A percentile compares a stretch with the other conserved stretches of the same genome.
Conservation (phyloP, 2,888 invertebrate species). For the Eupsilia transversa region DNA sequence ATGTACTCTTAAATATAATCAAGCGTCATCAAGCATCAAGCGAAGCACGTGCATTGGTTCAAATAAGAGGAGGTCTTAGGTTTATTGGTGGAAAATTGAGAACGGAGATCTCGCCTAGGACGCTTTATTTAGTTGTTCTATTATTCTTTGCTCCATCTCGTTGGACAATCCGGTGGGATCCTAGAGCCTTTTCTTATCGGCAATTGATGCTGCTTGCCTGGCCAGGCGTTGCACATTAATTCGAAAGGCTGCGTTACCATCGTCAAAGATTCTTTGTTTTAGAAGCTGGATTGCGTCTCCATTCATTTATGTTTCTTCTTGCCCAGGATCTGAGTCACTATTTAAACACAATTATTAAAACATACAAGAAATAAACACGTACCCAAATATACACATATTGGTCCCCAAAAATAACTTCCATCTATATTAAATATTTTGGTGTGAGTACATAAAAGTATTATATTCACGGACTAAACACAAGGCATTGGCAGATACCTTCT, state of each 20-base stretch:
- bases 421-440: conserved; percentile 29
- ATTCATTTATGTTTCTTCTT: neutral
- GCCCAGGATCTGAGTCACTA: neutral
- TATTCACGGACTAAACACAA: conserved; percentile 26
- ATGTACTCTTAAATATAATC: neutral
- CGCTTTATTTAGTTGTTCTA: neutral
- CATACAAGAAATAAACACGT: conserved; percentile 2
- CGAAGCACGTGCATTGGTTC: neutral
- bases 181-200: neutral
- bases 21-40: too few species aligned
- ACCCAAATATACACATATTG: conserved; percentile 10
- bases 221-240: neutral
- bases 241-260: neutral
- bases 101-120: neutral
- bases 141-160: neutral
- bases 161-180: neutral
- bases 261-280: neutral
- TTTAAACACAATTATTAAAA: neutral
- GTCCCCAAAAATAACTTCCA: conserved; percentile 19
- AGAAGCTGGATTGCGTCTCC: neutral
- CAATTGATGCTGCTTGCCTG: neutral
- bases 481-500: conserved; percentile 59
- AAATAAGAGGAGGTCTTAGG: too few species aligned
- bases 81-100: neutral
- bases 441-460: conserved; percentile 38